Conservation (phyloP, 2,797 vertebrate species). For the Hydrolagus colliei region DNA sequence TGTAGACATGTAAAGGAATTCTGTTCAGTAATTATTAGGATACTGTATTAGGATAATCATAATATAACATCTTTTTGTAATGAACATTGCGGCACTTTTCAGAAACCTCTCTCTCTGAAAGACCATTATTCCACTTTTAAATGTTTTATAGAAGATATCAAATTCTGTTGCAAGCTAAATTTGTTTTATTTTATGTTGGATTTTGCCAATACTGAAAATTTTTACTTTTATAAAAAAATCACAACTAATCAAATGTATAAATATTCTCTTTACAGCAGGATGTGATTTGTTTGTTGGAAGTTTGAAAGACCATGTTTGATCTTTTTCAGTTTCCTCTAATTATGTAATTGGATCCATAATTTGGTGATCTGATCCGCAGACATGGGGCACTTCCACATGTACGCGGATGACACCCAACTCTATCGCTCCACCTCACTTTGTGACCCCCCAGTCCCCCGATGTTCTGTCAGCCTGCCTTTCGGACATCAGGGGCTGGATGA, state of each 20-base stretch:
- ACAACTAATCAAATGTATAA: background rate
- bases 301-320: background rate
- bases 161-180: background rate
- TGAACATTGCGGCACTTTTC: background rate
- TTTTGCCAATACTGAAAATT: background rate
- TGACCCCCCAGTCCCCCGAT: too few species aligned
- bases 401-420: background rate
- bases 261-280: background rate
- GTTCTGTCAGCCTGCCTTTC: too few species aligned
- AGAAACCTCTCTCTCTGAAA: background rate
- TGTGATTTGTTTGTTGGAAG: background rate
- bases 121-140: background rate
- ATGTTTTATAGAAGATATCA: background rate
- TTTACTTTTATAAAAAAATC: background rate
- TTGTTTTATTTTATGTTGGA: background rate
- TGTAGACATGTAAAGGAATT: too few species aligned
- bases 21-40: background rate
- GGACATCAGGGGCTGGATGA: too few species aligned
- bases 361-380: background rate
- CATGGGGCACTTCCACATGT: background rate
- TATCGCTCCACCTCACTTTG: background rate
- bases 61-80: background rate
- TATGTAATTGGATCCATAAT: background rate
- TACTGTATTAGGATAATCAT: background rate
- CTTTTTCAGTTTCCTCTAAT: background rate